Evolutionary conservation across 1,140 invertebrate genomes (phyloP), one percentile per base, ranked within the genome.

Genomic region (Lysiphlebus fabarum): DNA sequence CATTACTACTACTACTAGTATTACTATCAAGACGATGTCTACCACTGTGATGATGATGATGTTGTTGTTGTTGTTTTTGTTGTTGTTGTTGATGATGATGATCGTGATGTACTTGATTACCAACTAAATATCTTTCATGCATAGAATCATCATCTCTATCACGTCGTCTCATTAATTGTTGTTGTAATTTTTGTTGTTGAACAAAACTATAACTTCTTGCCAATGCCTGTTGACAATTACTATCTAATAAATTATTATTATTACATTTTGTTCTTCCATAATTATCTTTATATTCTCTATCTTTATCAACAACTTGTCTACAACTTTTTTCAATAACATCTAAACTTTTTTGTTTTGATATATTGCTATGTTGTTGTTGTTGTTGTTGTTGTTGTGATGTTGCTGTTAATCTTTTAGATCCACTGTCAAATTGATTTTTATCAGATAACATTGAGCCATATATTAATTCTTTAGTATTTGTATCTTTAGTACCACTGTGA

Each of bases 91-190:
- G 17, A 67, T 56, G 43, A 33, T 77, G 72, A 34, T 74, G 67
- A 6, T 42, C 68, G 42, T 78, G 75, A 26, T 26, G 17, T 26
- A 1, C 17, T 26, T 26, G 17, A 2, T 1, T 4, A 36, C 72
- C 70, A 38, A 82, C 68, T 33, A 90, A 85, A 68, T 90, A 90
- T 66, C 89, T 89, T 68, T 91, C 90, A 71, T 91, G 89, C 89
- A 91, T 90, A 0, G 88, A 88, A 76, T 90, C 89, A 67, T 90
- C 88, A 36, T 82, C 82, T 26, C 78, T 78, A 7, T 82, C 80
- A 14, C 77, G 75, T 41, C 76, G 71, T 47, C 76, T 71, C 45
- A 75, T 75, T 9, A 79, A 75, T 54, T 76, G 76, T 36, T 62
- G 58, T 34, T 60, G 79, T 76, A 62, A 79, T 78, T 70, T 84